Conservation (phyloP, 2,797 vertebrate genomes). For the Schizopygopsis malacanthus region DNA sequence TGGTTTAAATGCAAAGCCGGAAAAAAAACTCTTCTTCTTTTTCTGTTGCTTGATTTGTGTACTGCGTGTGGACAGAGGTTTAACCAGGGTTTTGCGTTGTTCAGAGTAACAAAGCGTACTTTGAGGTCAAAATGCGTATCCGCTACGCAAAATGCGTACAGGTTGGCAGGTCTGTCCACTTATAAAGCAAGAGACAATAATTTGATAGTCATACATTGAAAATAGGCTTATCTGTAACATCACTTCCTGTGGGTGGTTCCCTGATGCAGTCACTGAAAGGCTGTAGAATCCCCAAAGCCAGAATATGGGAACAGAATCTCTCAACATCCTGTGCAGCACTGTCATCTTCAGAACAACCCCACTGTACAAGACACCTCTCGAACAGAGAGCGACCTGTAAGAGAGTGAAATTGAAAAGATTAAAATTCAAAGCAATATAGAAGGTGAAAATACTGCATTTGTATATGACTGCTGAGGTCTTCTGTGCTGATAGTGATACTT, state of each 20-base stretch:
- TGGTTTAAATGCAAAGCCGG: no score
- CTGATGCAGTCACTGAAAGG: slow-evolving; percentile 84
- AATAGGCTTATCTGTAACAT: slow-evolving; percentile 67
- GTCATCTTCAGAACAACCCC: slow-evolving; percentile 74
- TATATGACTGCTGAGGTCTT: background rate
- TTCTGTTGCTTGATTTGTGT: no score
- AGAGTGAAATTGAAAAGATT: background rate
- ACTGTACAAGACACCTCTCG: slow-evolving; percentile 85
- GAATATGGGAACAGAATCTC: slow-evolving; percentile 87
- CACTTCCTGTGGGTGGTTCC: slow-evolving; percentile 76
- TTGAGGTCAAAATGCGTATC: no score
- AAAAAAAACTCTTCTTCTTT: no score
- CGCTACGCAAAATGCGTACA: no score
- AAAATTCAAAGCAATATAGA: background rate
- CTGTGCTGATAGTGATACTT: background rate
- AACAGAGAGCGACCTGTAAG: slow-evolving; percentile 83
- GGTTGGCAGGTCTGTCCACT: no score
- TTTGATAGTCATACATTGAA: slow-evolving; percentile 83
- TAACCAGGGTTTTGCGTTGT: no score
- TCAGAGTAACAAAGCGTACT: no score
- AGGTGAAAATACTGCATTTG: background rate
- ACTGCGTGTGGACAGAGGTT: no score
- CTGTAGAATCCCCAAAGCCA: slow-evolving; percentile 87
- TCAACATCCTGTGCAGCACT: slow-evolving; percentile 78
- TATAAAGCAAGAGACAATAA: background rate